These are phyloP conservation scores for Coracopsis vasa DNA, from an alignment of 2,113 vertebrate genomes.

Conservation along the genomic window DNA sequence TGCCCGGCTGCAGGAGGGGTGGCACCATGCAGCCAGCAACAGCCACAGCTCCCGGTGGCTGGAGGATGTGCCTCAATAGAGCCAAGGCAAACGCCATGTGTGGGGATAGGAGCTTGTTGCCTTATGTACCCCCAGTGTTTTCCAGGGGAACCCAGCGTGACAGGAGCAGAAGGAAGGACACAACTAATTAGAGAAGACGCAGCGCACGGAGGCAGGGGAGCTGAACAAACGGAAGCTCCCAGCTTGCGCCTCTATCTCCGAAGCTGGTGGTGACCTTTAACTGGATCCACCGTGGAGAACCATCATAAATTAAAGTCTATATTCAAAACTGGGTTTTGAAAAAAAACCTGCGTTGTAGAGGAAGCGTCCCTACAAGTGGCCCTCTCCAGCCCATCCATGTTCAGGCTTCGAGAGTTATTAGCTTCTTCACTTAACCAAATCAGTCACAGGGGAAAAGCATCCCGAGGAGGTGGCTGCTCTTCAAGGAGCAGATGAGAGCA, in stretches of 20 bases:
- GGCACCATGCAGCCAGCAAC: not conserved
- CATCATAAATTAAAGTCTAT: not conserved
- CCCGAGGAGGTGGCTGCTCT: not conserved
- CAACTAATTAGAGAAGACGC: not conserved
- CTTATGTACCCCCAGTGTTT: not conserved
- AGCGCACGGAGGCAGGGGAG: not conserved
- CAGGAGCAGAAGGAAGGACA: not conserved
- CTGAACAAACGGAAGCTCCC: not conserved
- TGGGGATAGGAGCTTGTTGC: not conserved
- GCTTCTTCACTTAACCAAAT: not conserved
- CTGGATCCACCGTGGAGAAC: not conserved
- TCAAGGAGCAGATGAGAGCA: not conserved
- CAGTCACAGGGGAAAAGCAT: not conserved
- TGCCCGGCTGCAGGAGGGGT: not conserved
- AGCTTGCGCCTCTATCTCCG: not conserved
- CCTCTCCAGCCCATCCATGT: not conserved
- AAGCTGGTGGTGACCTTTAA: not conserved
- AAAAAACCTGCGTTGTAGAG: not conserved
- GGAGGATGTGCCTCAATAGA: not conserved
- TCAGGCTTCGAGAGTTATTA: not conserved
- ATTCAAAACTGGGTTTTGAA: not conserved
- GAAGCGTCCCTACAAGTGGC: not conserved
- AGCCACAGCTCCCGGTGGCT: accelerated
- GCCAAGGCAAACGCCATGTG: accelerated
- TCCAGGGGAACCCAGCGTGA: not conserved